These are phyloP conservation scores for Maccullochella peelii DNA, from an alignment of 2,113 vertebrate species.

Conservation along the genomic window DNA sequence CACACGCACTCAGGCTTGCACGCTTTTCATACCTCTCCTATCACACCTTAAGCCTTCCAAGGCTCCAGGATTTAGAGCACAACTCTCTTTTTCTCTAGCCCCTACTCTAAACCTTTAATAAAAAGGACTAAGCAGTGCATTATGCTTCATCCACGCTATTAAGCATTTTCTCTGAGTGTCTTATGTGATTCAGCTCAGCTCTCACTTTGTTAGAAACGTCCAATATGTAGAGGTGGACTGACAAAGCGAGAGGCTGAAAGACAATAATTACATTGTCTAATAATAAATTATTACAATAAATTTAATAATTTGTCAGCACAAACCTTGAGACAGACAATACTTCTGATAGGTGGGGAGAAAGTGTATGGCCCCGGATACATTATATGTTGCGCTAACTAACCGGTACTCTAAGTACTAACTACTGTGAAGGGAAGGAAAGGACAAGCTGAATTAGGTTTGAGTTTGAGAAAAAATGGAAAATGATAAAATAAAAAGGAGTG, in stretches of 20 bases:
- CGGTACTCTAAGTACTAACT: background rate
- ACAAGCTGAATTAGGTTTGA: constrained; percentile 6
- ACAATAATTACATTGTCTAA: constrained; percentile 33
- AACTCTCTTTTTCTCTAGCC: constrained; percentile 42
- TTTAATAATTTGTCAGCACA: constrained; percentile 48
- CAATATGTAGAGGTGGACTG: background rate
- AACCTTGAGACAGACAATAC: constrained; percentile 14
- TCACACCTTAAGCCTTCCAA: constrained; percentile 65
- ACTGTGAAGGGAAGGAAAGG: constrained; percentile 10
- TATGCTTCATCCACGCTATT: constrained; percentile 68
- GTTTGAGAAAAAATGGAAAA: background rate
- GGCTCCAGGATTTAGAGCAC: constrained; percentile 56
- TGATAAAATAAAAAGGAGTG: background rate
- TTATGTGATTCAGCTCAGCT: constrained; percentile 40
- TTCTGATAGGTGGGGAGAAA: background rate
- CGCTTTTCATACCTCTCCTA: constrained; percentile 50
- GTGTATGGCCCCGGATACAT: background rate
- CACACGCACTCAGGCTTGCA: background rate
- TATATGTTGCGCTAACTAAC: background rate
- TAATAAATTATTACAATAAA: background rate
- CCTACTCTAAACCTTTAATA: constrained; percentile 76
- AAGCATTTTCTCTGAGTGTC: constrained; percentile 59
- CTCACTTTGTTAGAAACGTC: constrained; percentile 49
- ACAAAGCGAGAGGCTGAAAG: background rate
- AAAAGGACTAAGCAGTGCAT: constrained; percentile 76